Percentiles rank a stretch among this genome's conserved stretches.
Conservation (phyloP, 2,113 vertebrate genomes). For the Mormyrus iriodes region DNA sequence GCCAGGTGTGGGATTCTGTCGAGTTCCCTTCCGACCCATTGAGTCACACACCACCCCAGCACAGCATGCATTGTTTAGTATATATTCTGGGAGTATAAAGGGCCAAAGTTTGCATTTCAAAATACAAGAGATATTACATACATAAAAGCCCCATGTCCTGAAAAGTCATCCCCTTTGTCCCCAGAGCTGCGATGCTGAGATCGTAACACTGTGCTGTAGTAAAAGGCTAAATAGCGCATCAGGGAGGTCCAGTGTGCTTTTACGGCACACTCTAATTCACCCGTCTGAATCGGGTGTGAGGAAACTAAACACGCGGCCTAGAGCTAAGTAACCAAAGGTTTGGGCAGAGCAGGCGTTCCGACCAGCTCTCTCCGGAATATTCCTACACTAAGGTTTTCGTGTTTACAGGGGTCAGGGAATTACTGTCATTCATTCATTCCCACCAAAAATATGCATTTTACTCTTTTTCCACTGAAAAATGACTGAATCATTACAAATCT, state of each 20-base stretch:
- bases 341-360: neutral
- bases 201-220: neutral
- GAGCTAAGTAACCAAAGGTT: neutral
- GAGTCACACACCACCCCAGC: neutral
- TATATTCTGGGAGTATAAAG: neutral
- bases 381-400: neutral
- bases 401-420: neutral
- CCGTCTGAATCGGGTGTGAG: neutral
- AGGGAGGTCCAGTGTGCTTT: neutral
- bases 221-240: neutral
- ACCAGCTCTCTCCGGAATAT: neutral
- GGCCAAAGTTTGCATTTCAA: neutral
- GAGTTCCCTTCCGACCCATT: neutral
- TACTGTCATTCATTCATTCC: neutral
- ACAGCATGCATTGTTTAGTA: neutral
- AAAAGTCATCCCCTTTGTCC: slow-evolving; percentile 8
- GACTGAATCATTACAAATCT: neutral
- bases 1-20: neutral
- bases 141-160: neutral
- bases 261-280: neutral
- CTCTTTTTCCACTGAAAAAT: neutral
- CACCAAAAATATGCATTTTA: neutral
- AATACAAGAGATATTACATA: neutral
- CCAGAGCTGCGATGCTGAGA: neutral
- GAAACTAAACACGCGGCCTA: neutral